A percentile compares a stretch with the other conserved stretches of the same genome.
Conservation (phyloP, 2,797 vertebrate genomes). For the Hybognathus amarus region DNA sequence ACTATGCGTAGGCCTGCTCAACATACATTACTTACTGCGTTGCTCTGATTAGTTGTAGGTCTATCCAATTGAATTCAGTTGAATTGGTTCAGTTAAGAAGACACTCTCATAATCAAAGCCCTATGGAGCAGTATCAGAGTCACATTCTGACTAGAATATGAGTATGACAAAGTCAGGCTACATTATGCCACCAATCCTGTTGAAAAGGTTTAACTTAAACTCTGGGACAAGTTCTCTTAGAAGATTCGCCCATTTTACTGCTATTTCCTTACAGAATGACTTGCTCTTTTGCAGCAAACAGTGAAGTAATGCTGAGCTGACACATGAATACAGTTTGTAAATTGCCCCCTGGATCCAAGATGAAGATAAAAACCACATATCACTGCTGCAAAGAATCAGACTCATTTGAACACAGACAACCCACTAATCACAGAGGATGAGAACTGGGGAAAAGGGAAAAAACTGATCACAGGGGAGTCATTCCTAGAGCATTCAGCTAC, state of each 20-base stretch:
- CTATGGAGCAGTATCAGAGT: no score
- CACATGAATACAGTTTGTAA: constrained; percentile 34
- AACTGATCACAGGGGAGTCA: constrained; percentile 50
- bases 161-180: no score
- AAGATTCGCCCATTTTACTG: not conserved
- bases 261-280: not conserved
- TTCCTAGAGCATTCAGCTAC: constrained; percentile 47
- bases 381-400: constrained; percentile 35
- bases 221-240: not conserved
- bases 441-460: not conserved
- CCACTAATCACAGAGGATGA: constrained; percentile 51
- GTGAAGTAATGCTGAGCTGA: constrained; percentile 18
- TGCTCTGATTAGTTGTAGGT: no score
- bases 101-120: no score
- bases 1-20: no score
- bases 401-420: constrained; percentile 39
- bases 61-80: no score
- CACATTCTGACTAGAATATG: no score
- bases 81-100: no score
- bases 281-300: not conserved
- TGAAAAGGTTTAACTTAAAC: not conserved
- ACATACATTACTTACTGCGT: no score
- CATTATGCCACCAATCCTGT: not conserved
- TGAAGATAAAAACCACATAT: constrained; percentile 26
- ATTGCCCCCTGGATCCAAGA: constrained; percentile 19